Evolutionary conservation across 2,797 vertebrate species (phyloP).

Genomic region (Podargus strigoides): DNA sequence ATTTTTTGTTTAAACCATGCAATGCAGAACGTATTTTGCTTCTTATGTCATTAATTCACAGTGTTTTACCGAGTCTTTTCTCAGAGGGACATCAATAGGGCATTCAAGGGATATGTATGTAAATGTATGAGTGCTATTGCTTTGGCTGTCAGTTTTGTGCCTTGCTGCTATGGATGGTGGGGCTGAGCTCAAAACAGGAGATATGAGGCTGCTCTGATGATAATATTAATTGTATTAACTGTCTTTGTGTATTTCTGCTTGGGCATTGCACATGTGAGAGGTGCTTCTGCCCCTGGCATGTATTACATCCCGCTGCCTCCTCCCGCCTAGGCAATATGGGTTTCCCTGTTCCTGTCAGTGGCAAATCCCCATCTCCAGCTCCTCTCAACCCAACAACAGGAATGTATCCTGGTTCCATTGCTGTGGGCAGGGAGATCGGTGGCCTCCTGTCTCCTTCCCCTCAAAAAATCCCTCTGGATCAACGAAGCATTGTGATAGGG

Average conservation of each 20-base stretch:
- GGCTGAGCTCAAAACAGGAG: neutral
- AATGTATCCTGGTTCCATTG: neutral
- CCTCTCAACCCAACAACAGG: neutral
- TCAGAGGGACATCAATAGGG: constrained; percentile 10
- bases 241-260: neutral
- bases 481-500: neutral
- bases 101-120: neutral
- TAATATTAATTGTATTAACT: neutral
- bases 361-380: neutral
- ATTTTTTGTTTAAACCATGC: constrained; percentile 52
- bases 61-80: neutral
- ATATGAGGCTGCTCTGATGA: neutral
- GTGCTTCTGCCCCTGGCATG: neutral
- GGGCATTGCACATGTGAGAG: neutral
- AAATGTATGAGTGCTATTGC: neutral
- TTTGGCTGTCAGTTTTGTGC: neutral
- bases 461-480: neutral
- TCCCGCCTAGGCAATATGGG: neutral
- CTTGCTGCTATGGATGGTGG: neutral
- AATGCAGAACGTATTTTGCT: constrained; percentile 36
- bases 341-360: neutral
- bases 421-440: neutral
- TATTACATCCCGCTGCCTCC: neutral
- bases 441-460: neutral
- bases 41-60: constrained; percentile 31